Conservation (phyloP, 2,113 vertebrate species). For the Oxyura jamaicensis region DNA sequence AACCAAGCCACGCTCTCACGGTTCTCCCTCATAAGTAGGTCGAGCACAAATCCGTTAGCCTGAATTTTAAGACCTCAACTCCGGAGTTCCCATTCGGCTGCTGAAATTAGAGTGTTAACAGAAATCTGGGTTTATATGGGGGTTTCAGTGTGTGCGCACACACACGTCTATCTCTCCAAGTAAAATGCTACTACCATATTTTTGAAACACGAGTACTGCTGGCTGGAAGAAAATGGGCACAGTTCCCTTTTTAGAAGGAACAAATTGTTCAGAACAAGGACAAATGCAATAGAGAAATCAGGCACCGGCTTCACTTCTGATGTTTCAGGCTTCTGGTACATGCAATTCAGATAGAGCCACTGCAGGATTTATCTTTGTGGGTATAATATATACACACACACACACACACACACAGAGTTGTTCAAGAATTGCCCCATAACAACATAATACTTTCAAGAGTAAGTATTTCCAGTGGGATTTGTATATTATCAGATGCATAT, state of each 20-base stretch:
- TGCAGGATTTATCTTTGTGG: background rate
- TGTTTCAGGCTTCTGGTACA: slow-evolving; percentile 6
- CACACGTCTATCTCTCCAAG: background rate
- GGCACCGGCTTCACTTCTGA: background rate
- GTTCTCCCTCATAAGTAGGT: background rate
- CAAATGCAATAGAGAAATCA: slow-evolving; percentile 48
- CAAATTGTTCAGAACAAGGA: slow-evolving; percentile 64
- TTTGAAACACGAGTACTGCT: slow-evolving; percentile 20
- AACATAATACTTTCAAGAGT: background rate
- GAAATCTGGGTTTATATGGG: background rate
- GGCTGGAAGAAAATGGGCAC: slow-evolving; percentile 47
- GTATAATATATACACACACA: background rate
- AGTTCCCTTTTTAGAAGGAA: slow-evolving; percentile 62
- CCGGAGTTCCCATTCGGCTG: background rate
- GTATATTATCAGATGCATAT: background rate
- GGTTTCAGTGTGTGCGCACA: background rate
- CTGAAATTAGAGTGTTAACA: slow-evolving; percentile 27
- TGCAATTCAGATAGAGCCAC: background rate
- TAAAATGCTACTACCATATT: background rate
- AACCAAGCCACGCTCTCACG: fast-evolving
- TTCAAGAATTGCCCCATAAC: background rate
- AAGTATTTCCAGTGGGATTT: background rate
- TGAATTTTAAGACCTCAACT: background rate
- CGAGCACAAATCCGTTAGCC: fast-evolving
- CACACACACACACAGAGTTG: background rate